phyloP scores from a whole-genome alignment of 1,140 invertebrate species.

The Xylocopa sonorina region DNA sequence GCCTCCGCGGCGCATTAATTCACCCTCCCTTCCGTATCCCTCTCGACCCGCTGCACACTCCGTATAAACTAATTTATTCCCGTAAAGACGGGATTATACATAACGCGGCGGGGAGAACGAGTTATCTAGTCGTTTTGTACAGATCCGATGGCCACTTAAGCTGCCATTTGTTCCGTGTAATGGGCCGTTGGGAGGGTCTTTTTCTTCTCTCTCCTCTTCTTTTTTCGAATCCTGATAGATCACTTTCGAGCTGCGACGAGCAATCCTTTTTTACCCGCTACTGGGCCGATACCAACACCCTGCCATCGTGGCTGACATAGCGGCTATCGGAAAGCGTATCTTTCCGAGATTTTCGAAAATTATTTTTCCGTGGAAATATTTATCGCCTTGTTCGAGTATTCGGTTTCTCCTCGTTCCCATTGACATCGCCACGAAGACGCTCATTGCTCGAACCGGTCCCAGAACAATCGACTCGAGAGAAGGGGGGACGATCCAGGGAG shows the following conservation, averaged over 20 bases:
- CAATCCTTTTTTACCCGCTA: no score
- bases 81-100: slow-evolving; percentile 71
- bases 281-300: no score
- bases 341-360: no score
- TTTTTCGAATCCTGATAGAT: background rate
- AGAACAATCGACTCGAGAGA: background rate
- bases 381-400: no score
- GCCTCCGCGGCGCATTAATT: slow-evolving; percentile 14
- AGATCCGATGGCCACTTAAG: slow-evolving; percentile 2
- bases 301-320: no score
- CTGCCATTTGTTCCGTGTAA: slow-evolving; percentile 10
- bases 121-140: slow-evolving; percentile 16
- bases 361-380: no score
- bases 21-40: background rate
- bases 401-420: no score
- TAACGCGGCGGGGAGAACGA: slow-evolving; percentile 43
- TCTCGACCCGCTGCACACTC: background rate
- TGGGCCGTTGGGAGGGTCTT: background rate
- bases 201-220: background rate
- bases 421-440: no score
- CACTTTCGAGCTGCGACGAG: background rate
- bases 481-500: background rate
- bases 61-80: slow-evolving; percentile 72
- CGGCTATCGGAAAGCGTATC: no score
- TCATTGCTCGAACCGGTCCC: no score